Conservation (phyloP, 1,140 invertebrate species). For the Caerostris extrusa region DNA sequence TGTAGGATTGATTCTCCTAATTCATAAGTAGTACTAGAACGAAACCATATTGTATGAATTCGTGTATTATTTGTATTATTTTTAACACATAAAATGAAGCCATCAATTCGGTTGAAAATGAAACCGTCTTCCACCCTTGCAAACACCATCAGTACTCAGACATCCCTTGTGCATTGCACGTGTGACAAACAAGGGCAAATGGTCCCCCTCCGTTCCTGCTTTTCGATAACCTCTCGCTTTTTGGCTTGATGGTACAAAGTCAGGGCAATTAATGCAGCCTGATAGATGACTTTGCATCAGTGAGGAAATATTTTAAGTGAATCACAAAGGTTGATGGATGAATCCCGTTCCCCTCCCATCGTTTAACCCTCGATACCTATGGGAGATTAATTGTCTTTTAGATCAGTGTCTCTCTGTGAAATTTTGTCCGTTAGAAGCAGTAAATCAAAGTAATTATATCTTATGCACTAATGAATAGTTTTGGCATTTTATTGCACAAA, state of each 20-base stretch:
- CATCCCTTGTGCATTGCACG: background rate
- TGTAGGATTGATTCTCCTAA: too few species aligned
- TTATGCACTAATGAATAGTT: too few species aligned
- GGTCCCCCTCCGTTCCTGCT: background rate
- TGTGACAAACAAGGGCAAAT: background rate
- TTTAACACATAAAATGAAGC: background rate
- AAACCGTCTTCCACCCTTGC: background rate
- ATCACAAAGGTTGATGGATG: slow-evolving; percentile 42
- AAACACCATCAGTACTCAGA: background rate
- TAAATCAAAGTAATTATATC: too few species aligned
- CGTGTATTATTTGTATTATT: too few species aligned
- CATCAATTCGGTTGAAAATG: background rate
- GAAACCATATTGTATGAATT: too few species aligned
- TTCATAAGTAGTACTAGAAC: too few species aligned
- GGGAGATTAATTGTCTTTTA: too few species aligned
- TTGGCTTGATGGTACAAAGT: background rate
- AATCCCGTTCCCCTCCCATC: background rate
- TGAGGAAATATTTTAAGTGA: slow-evolving; percentile 36
- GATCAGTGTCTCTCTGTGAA: too few species aligned
- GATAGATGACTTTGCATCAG: slow-evolving; percentile 36
- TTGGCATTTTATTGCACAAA: too few species aligned
- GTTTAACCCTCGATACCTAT: background rate
- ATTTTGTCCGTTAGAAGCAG: too few species aligned
- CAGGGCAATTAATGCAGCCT: background rate
- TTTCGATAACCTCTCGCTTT: slow-evolving; percentile 30